Evolutionary conservation across 1,140 invertebrate species (phyloP).

Genomic region (Riptortus pedestris): DNA sequence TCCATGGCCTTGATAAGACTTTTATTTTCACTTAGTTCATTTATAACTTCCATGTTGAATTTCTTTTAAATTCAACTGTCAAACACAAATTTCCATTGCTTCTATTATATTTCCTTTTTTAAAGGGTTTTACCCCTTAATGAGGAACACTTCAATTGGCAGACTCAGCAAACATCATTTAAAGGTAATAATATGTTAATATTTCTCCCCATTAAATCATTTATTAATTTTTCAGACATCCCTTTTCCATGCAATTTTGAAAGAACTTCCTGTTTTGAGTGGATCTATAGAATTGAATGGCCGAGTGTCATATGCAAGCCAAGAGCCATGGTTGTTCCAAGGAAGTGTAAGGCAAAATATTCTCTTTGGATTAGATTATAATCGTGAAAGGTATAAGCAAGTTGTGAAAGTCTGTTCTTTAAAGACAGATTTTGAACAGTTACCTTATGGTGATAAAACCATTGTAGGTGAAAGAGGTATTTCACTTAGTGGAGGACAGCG

Average conservation of each 20-base stretch:
- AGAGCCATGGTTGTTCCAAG: slow-evolving; percentile 79
- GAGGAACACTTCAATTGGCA: too few relatives aligned
- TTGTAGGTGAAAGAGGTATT: slow-evolving; percentile 78
- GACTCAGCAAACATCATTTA: too few relatives aligned
- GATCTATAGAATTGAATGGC: slow-evolving; percentile 59
- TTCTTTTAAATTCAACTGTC: too few relatives aligned
- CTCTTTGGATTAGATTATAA: slow-evolving; percentile 71
- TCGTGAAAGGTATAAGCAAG: slow-evolving; percentile 58
- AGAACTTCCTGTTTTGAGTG: slow-evolving; percentile 60
- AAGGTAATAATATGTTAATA: too few relatives aligned
- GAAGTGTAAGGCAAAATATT: slow-evolving; percentile 76
- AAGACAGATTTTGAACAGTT: slow-evolving; percentile 64
- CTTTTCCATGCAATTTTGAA: slow-evolving; percentile 68
- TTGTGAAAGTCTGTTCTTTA: slow-evolving; percentile 62
- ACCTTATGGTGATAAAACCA: slow-evolving; percentile 70
- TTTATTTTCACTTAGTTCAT: too few relatives aligned
- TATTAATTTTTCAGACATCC: slow-evolving; percentile 40
- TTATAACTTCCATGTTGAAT: too few relatives aligned
- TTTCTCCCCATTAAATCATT: too few relatives aligned
- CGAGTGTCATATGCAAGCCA: slow-evolving; percentile 79
- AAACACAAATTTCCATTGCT: too few relatives aligned
- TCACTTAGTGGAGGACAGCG: slow-evolving; percentile 79
- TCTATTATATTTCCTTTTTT: too few relatives aligned
- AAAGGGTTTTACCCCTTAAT: too few relatives aligned
- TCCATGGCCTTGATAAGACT: too few relatives aligned